These are phyloP conservation scores for Thamnophis sirtalis DNA, from an alignment of 2,113 vertebrate species.

Conservation along the genomic window DNA sequence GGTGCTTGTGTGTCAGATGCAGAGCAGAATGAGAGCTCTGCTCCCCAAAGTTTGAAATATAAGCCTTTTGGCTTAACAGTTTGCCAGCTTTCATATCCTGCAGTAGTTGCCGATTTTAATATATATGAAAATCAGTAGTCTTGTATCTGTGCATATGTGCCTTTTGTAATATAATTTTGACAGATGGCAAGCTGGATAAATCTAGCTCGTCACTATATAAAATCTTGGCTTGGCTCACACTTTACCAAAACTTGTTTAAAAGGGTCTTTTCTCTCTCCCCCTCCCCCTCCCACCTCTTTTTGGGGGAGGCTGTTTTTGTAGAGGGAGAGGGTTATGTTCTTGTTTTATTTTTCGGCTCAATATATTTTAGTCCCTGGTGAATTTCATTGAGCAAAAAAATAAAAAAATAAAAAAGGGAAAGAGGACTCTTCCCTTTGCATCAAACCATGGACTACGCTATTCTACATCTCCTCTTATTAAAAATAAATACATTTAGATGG, in stretches of 20 bases:
- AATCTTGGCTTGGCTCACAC: slow-evolving; percentile 71
- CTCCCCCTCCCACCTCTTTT: slow-evolving; percentile 56
- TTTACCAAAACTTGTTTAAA: slow-evolving; percentile 72
- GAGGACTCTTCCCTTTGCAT: slow-evolving; percentile 46
- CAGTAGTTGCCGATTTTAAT: slow-evolving; percentile 89
- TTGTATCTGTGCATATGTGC: slow-evolving; percentile 84
- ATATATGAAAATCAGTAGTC: slow-evolving; percentile 98
- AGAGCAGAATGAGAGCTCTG: slow-evolving; percentile 62
- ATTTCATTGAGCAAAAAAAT: slow-evolving; percentile 40
- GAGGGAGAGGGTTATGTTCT: slow-evolving; percentile 53
- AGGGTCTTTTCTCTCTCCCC: slow-evolving; percentile 64
- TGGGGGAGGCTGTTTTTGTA: slow-evolving; percentile 60
- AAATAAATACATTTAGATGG: slow-evolving; percentile 72
- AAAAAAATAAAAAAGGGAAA: neutral
- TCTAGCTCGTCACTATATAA: slow-evolving; percentile 70
- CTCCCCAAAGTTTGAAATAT: slow-evolving; percentile 68
- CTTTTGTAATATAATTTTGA: slow-evolving; percentile 83
- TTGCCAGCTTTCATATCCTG: slow-evolving; percentile 79
- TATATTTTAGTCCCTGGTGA: slow-evolving; percentile 58
- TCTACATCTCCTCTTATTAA: slow-evolving; percentile 70
- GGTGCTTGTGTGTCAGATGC: neutral
- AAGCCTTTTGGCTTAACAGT: slow-evolving; percentile 74
- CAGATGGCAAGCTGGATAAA: slow-evolving; percentile 78
- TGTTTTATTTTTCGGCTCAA: slow-evolving; percentile 64
- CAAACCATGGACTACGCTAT: slow-evolving; percentile 59